Evolutionary conservation across 1,140 invertebrate species (phyloP).

Genomic region (Homalodisca vitripennis): DNA sequence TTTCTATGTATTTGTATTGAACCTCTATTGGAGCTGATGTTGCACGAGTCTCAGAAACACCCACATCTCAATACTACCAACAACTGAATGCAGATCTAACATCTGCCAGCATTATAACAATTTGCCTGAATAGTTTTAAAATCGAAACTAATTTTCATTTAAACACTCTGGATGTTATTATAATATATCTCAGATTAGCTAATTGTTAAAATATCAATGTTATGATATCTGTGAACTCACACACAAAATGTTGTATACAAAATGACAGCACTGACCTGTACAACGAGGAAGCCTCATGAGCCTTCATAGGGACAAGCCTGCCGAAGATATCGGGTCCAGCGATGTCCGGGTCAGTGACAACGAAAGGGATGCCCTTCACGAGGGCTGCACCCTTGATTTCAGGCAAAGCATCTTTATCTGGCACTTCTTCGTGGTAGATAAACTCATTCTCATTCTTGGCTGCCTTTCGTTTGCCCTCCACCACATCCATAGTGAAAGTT

Average conservation of each 20-base stretch:
- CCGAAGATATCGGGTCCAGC: conserved; percentile 60
- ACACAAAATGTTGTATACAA: no score
- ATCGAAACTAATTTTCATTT: no score
- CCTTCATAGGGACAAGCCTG: conserved; percentile 92
- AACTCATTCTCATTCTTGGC: conserved; percentile 99
- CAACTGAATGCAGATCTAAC: no score
- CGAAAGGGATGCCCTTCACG: conserved; percentile 89
- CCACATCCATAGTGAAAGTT: conserved; percentile 83
- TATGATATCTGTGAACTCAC: no score
- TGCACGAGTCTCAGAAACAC: no score
- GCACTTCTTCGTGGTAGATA: conserved; percentile 96
- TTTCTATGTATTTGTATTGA: no score
- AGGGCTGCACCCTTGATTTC: conserved; percentile 88
- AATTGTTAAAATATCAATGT: no score
- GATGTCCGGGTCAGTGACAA: conserved; percentile 72
- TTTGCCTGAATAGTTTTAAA: background rate
- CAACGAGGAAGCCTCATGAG: conserved; percentile 86
- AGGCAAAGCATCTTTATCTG: conserved; percentile 74
- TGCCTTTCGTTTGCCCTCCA: conserved; percentile 81
- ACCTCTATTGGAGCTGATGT: no score
- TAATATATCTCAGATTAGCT: no score
- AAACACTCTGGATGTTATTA: no score
- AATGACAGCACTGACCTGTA: conserved; percentile 63
- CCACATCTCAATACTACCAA: no score
- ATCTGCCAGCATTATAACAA: no score